Conservation (phyloP, 1,140 invertebrate species). For the Macrotrachela quadricornifera region DNA sequence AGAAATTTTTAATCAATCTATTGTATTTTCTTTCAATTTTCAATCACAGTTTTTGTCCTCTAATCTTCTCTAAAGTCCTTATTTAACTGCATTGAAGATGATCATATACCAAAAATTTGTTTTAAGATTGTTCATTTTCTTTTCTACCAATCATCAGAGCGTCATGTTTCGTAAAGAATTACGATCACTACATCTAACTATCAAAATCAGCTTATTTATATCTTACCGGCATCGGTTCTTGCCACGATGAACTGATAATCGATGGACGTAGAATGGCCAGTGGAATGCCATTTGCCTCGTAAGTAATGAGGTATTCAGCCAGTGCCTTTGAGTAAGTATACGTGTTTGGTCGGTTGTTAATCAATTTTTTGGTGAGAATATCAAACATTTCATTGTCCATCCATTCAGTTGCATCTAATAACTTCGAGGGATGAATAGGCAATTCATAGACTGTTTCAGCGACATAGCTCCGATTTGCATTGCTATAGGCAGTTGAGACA, state of each 20-base stretch:
- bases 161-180: too few relatives aligned
- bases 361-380: slow-evolving; percentile 44
- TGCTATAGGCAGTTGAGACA: slow-evolving; percentile 35
- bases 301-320: slow-evolving; percentile 44
- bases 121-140: too few relatives aligned
- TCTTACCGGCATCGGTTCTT: slow-evolving; percentile 47
- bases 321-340: slow-evolving; percentile 64
- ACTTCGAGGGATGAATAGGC: slow-evolving; percentile 60
- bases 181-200: slow-evolving; percentile 21
- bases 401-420: slow-evolving; percentile 58
- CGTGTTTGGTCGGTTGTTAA: slow-evolving; percentile 53
- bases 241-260: slow-evolving; percentile 68
- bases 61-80: too few relatives aligned
- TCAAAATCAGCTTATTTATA: not conserved
- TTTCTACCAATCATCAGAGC: too few relatives aligned
- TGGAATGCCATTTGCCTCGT: slow-evolving; percentile 49
- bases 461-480: slow-evolving; percentile 32
- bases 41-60: too few relatives aligned
- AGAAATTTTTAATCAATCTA: too few relatives aligned
- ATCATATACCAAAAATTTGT: too few relatives aligned
- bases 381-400: slow-evolving; percentile 41
- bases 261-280: slow-evolving; percentile 59
- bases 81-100: too few relatives aligned
- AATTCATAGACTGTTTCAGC: slow-evolving; percentile 54
- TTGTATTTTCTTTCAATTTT: too few relatives aligned